Evolutionary conservation across 2,888 invertebrate species (phyloP).

Genomic region (Drosophila heteroneura): DNA sequence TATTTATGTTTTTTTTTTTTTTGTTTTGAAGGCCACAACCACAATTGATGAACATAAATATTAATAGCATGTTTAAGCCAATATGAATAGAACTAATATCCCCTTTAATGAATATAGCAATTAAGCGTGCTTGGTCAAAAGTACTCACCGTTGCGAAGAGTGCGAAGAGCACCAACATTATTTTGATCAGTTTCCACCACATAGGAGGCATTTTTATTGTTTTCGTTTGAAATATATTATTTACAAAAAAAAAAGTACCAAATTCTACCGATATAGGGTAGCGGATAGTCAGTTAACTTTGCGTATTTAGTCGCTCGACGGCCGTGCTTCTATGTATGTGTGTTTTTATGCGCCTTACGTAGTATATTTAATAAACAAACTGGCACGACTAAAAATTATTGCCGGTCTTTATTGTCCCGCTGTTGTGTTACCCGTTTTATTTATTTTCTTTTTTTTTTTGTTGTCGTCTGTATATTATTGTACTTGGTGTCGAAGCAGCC

Average conservation of each 20-base stretch:
- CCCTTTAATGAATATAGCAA: neutral
- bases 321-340: constrained; percentile 7
- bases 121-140: neutral
- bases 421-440: constrained; percentile 34
- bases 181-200: constrained; percentile 64
- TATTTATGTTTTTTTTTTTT: neutral
- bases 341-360: constrained; percentile 45
- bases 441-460: constrained; percentile 19
- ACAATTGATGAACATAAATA: neutral
- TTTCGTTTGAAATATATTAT: neutral
- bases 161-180: constrained; percentile 62
- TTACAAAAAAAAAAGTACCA: neutral
- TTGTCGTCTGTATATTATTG: constrained; percentile 39
- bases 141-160: constrained; percentile 66
- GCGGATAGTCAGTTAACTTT: constrained; percentile 14
- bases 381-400: constrained; percentile 73
- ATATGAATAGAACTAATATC: neutral
- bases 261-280: constrained; percentile 34
- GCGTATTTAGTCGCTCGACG: neutral
- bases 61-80: neutral
- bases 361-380: constrained; percentile 71
- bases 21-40: neutral
- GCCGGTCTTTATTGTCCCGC: constrained; percentile 59
- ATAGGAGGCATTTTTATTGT: constrained; percentile 53
- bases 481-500: constrained; percentile 37